These are phyloP conservation scores for Melanotaenia boesemani DNA, from an alignment of 2,797 vertebrate species.

Conservation along the genomic window DNA sequence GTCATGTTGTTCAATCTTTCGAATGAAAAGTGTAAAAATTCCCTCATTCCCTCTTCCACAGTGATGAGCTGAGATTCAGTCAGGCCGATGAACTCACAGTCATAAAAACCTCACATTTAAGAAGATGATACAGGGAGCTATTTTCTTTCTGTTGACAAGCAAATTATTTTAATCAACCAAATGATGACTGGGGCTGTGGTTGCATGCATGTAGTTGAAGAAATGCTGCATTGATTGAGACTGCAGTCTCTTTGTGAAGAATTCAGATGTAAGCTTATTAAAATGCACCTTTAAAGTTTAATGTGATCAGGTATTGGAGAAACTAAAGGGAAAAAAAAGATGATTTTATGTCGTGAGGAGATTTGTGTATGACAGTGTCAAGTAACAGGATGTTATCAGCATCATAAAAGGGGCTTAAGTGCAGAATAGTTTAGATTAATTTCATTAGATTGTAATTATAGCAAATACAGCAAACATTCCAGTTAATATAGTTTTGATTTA, in stretches of 20 bases:
- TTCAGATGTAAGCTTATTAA: neutral
- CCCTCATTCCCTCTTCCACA: neutral
- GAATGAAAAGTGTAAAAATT: neutral
- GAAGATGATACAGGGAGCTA: neutral
- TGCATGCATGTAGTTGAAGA: neutral
- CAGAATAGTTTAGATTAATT: too few relatives aligned
- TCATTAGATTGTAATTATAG: too few relatives aligned
- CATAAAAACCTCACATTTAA: neutral
- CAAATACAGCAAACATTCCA: too few relatives aligned
- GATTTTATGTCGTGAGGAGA: too few relatives aligned
- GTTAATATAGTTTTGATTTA: too few relatives aligned
- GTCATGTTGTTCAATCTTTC: neutral
- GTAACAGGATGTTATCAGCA: neutral
- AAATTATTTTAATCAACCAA: neutral
- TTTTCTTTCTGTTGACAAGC: slow-evolving; percentile 1
- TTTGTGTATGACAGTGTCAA: neutral
- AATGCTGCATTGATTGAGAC: neutral
- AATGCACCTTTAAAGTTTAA: neutral
- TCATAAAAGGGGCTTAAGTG: too few relatives aligned
- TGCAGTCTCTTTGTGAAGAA: neutral
- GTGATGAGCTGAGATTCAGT: neutral
- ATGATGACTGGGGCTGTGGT: neutral
- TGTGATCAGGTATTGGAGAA: neutral
- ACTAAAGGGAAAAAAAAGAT: neutral
- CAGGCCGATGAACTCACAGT: neutral